Percentiles rank a stretch among this genome's conserved stretches.
phyloP scores from a whole-genome alignment of 2,888 invertebrate species.

The Antitype chi region DNA sequence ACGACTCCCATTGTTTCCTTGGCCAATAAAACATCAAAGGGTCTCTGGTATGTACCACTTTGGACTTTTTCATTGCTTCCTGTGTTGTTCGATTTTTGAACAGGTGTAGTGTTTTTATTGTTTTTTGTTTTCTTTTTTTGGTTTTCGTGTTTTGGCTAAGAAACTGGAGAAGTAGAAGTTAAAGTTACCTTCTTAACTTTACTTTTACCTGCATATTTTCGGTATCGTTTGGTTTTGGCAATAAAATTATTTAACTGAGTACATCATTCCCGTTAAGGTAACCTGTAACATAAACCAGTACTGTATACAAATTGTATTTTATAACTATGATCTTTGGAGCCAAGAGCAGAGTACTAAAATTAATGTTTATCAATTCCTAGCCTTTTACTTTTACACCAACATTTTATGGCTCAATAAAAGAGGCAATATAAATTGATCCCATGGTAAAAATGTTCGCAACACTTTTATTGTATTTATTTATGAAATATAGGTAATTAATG shows the following conservation, averaged over 20 bases:
- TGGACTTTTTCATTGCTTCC: slow-evolving; percentile 66
- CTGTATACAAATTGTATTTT: slow-evolving; percentile 13
- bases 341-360: slow-evolving; percentile 10
- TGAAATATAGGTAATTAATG: slow-evolving; percentile 16
- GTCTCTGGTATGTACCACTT: slow-evolving; percentile 62
- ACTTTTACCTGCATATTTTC: background rate
- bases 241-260: background rate
- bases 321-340: background rate
- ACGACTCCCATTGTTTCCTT: slow-evolving; percentile 79
- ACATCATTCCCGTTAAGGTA: background rate
- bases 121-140: slow-evolving; percentile 16
- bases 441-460: slow-evolving; percentile 17
- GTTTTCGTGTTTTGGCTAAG: slow-evolving; percentile 30
- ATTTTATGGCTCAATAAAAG: slow-evolving; percentile 48
- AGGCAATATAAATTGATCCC: slow-evolving; percentile 13
- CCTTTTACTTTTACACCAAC: slow-evolving; percentile 12
- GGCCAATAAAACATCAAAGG: slow-evolving; percentile 79
- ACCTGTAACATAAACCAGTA: background rate
- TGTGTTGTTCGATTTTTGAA: slow-evolving; percentile 57
- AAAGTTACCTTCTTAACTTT: background rate
- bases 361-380: slow-evolving; percentile 9
- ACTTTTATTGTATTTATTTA: slow-evolving; percentile 27
- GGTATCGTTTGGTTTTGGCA: background rate
- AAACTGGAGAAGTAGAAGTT: slow-evolving; percentile 1
- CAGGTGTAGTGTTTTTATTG: slow-evolving; percentile 55